Evolutionary conservation across 2,113 vertebrate genomes (phyloP).

Genomic region (Nipponia nippon): DNA sequence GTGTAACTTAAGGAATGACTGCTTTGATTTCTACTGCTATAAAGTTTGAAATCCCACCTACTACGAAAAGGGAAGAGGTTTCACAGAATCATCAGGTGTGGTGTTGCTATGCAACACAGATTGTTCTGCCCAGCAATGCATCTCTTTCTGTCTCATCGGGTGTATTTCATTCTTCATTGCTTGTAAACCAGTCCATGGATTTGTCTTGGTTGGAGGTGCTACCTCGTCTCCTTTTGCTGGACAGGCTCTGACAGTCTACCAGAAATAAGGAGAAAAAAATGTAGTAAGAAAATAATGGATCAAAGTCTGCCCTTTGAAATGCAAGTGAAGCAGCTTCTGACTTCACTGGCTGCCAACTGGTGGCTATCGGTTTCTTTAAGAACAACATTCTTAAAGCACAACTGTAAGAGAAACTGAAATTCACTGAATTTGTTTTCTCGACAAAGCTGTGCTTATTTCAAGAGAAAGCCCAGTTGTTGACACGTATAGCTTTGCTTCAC

Average conservation of each 20-base stretch:
- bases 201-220: conserved; percentile 64
- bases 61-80: neutral
- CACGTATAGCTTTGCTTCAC: neutral
- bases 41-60: neutral
- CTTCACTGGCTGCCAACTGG: neutral
- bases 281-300: neutral
- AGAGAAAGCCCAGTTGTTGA: neutral
- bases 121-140: neutral
- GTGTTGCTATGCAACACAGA: neutral
- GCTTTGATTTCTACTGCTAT: neutral
- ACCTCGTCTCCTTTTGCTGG: conserved; percentile 57
- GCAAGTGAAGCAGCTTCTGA: neutral
- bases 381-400: neutral
- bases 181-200: conserved; percentile 88
- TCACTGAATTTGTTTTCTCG: neutral
- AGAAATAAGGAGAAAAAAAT: conserved; percentile 37
- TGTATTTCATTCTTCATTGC: conserved; percentile 70
- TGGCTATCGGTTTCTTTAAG: neutral
- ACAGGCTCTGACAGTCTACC: conserved; percentile 55
- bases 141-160: neutral
- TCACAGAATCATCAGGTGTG: neutral
- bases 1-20: conserved; percentile 21
- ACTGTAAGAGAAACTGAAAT: neutral
- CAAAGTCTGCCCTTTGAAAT: neutral
- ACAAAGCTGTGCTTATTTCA: neutral